Conservation (phyloP, 2,113 vertebrate genomes). For the Gallinago media region DNA sequence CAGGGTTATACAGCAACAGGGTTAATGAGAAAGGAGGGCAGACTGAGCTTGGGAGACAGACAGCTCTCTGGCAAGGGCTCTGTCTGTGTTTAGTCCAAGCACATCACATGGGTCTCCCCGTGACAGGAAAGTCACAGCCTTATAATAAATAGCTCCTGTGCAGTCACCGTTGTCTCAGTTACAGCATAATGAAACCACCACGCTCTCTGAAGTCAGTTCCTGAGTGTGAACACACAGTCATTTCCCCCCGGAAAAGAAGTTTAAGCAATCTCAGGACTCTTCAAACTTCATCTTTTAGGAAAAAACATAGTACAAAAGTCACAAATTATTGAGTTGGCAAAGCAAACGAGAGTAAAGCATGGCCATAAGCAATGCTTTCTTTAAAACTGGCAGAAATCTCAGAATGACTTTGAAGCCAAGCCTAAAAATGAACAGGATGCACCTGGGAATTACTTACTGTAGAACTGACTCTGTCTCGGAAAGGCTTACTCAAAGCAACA, state of each 20-base stretch:
- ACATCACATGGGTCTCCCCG: not conserved
- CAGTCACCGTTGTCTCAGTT: not conserved
- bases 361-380: not conserved
- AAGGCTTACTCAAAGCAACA: not conserved
- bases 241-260: not conserved
- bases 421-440: conserved; percentile 1
- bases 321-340: not conserved
- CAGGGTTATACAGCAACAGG: not conserved
- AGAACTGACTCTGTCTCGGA: not conserved
- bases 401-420: not conserved
- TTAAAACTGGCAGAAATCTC: not conserved
- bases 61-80: not conserved
- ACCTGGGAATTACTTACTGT: not conserved
- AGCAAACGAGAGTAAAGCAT: not conserved
- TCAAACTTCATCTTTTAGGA: not conserved
- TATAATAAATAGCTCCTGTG: not conserved
- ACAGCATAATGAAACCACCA: not conserved
- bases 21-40: not conserved
- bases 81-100: not conserved
- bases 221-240: not conserved
- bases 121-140: not conserved
- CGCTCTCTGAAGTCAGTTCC: not conserved
- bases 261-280: not conserved
- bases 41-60: not conserved
- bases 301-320: not conserved